Conservation (phyloP, 2,888 invertebrate genomes). For the Pantelozetes paolii region DNA sequence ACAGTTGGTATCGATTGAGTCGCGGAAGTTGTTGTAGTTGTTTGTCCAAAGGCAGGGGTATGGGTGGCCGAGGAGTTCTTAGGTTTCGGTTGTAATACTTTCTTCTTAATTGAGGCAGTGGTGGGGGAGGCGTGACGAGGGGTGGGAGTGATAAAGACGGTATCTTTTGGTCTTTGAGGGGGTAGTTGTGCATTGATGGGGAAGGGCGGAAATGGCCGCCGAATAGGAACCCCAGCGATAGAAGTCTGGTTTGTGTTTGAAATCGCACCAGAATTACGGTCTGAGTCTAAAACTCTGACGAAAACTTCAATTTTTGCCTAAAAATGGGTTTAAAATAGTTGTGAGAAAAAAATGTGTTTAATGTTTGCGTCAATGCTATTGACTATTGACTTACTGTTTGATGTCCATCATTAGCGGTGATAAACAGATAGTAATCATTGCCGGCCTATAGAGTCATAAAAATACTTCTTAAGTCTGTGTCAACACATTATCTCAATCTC, state of each 20-base stretch:
- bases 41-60: conserved; percentile 40
- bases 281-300: conserved; percentile 41
- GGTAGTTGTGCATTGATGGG: conserved; percentile 26
- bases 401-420: conserved; percentile 65
- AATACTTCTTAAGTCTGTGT: conserved; percentile 3
- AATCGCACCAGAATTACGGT: not conserved
- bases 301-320: conserved; percentile 47
- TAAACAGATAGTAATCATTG: conserved; percentile 63
- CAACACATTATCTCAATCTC: conserved; percentile 22
- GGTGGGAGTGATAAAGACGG: conserved; percentile 39
- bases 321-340: conserved; percentile 15
- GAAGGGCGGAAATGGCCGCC: conserved; percentile 41
- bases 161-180: conserved; percentile 35
- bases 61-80: conserved; percentile 35
- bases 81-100: conserved; percentile 15
- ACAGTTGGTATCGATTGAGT: conserved; percentile 32
- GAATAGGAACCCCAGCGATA: not conserved
- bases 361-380: not conserved
- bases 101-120: conserved; percentile 31
- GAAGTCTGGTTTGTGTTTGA: not conserved
- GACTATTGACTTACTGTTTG: conserved; percentile 50
- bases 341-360: conserved; percentile 6
- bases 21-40: conserved; percentile 25
- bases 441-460: conserved; percentile 58
- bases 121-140: conserved; percentile 41